Conservation (phyloP, 2,113 vertebrate species). For the Sapajus apella region DNA sequence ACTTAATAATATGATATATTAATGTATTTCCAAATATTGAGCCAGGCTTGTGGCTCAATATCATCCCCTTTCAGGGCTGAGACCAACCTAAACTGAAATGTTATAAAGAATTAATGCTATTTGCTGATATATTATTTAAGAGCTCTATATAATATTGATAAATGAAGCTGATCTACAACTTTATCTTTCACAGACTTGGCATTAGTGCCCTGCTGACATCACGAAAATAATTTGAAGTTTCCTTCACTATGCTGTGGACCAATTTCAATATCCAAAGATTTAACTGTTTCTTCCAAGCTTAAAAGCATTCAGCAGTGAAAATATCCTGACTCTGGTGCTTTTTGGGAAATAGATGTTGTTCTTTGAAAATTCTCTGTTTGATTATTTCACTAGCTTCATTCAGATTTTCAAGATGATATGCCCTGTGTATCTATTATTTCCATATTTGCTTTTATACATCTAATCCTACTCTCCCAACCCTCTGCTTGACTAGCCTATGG, state of each 20-base stretch:
- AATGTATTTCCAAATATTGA: not conserved
- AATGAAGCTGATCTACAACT: not conserved
- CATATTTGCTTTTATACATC: not conserved
- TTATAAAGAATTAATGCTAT: not conserved
- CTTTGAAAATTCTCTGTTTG: not conserved
- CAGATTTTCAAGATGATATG: not conserved
- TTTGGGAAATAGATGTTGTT: not conserved
- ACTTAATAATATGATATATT: not conserved
- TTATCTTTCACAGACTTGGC: not conserved
- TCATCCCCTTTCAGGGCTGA: not conserved
- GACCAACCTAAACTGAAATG: slow-evolving; percentile 4
- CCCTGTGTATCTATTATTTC: not conserved
- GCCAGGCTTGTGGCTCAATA: not conserved
- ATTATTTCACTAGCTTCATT: not conserved
- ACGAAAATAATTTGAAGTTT: not conserved
- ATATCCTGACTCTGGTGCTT: not conserved
- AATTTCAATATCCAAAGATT: not conserved
- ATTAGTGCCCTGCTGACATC: not conserved
- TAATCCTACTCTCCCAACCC: not conserved
- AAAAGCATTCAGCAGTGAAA: not conserved
- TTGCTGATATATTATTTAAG: not conserved
- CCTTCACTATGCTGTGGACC: not conserved
- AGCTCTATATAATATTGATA: not conserved
- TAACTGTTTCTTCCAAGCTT: not conserved
- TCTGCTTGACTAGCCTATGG: not conserved